Base-by-base conservation (phyloP, 2,797 vertebrate species). In the Prunella strophiata region DNA sequence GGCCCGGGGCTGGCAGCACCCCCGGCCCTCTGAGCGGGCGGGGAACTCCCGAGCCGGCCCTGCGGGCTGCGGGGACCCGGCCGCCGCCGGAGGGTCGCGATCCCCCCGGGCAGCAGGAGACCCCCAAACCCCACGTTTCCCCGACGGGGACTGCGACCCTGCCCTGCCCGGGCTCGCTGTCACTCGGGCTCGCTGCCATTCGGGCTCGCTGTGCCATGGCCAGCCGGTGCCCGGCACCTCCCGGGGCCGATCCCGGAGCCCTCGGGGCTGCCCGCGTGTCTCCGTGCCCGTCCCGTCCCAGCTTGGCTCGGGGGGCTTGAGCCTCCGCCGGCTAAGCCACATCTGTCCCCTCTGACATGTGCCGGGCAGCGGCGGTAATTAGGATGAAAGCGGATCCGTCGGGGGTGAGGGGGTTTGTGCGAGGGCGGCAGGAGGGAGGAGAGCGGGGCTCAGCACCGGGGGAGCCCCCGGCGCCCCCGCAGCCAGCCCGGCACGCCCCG, bases 341-440 rank as follows among this genome's bases (percentile, higher is more conserved):
- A 90, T 81, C 80, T 88, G 82, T 75, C 65, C 83, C 74, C 87
- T 85, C 40, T 76, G 85, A 66, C 93, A 78, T 92, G 79, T 82
- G 87, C 79, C n/a, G 80, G 57, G 82, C 52, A 57, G 71, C 71
- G 68, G 89, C 50, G 34, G 77, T 62, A 77, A 91, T 77, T 82
- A 47, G 76, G 91, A 88, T 91, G 89, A 95, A 97, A 96, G 61
- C 47, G 72, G 93, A 78, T 85, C 30, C 32, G 88, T 29, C 30
- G 70, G 84, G 29, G 83, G 40, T 5, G 63, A 66, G 58, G 68
- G 50, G 47, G 38, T 73, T 50, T 27, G 78, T 79, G 89, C 29
- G 72, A 81, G 92, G 93, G 95, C 54, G 80, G 93, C 67, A 8
- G 68, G 19, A 93, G 82, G 75, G 68, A 79, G 65, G 42, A 79